Conservation (phyloP, 1,140 invertebrate genomes). For the Caenorhabditis inopinata region DNA sequence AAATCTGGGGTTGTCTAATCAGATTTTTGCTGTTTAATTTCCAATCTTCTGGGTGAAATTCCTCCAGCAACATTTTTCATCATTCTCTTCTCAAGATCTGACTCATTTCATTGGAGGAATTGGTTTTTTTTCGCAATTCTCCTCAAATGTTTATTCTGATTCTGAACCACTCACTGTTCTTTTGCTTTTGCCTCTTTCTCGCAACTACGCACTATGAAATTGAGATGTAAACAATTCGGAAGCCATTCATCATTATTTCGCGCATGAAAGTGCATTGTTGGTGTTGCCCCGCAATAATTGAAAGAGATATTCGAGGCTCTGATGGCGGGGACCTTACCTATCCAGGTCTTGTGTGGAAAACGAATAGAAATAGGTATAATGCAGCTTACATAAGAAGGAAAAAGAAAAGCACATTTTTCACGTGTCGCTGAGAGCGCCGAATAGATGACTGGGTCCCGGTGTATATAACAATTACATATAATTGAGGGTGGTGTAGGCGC, state of each 20-base stretch:
- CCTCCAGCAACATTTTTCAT: no score
- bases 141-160: not conserved
- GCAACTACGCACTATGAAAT: not conserved
- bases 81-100: not conserved
- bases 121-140: not conserved
- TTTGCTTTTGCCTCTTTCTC: not conserved
- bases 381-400: not conserved
- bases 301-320: not conserved
- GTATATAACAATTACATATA: slow-evolving; percentile 32
- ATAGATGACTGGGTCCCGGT: not conserved
- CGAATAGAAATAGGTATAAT: not conserved
- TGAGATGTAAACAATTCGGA: slow-evolving; percentile 21
- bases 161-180: not conserved
- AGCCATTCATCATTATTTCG: slow-evolving; percentile 24
- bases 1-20: no score
- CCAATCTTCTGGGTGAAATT: not conserved
- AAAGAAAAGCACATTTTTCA: slow-evolving; percentile 23
- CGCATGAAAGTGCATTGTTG: slow-evolving; percentile 5
- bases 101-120: not conserved
- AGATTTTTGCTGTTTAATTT: not conserved
- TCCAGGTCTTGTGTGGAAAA: not conserved
- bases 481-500: not conserved
- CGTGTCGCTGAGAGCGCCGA: not conserved
- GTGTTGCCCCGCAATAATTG: not conserved
- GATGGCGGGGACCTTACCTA: not conserved